Percentiles rank a stretch among this genome's conserved stretches.
Conservation (phyloP, 2,888 invertebrate genomes). For the Acanthacorydalis orientalis region DNA sequence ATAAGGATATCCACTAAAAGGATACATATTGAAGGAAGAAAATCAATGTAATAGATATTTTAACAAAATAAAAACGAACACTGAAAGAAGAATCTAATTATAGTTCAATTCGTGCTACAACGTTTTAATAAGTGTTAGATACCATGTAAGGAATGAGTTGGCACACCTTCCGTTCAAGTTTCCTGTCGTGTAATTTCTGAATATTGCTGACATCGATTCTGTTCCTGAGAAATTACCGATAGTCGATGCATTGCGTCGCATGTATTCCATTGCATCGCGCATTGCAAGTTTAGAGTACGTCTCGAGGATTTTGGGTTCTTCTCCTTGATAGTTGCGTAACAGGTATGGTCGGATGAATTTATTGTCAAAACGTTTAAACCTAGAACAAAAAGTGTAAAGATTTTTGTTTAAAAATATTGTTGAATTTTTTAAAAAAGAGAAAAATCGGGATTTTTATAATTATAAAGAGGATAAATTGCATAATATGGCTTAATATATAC, state of each 20-base stretch:
- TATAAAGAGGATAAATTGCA: too few species aligned
- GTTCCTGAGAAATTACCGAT: constrained; percentile 77
- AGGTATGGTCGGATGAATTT: constrained; percentile 80
- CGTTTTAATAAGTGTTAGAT: constrained; percentile 22
- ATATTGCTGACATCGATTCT: constrained; percentile 81
- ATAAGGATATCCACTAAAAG: not conserved
- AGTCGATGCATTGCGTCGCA: constrained; percentile 73
- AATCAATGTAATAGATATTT: not conserved
- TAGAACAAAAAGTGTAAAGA: constrained; percentile 18
- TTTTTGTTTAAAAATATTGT: too few species aligned
- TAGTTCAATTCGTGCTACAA: not conserved
- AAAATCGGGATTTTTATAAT: too few species aligned
- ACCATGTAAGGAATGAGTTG: constrained; percentile 35
- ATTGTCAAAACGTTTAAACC: constrained; percentile 88
- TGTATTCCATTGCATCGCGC: constrained; percentile 85
- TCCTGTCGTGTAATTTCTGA: constrained; percentile 71
- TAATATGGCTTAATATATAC: too few species aligned
- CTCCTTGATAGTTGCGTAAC: constrained; percentile 70
- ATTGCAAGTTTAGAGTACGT: constrained; percentile 87
- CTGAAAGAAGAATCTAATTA: not conserved
- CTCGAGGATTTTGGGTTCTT: constrained; percentile 84
- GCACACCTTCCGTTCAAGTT: constrained; percentile 73
- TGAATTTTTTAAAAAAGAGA: too few species aligned
- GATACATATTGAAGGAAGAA: not conserved
- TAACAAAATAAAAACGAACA: not conserved